Conservation (phyloP, 2,797 vertebrate species). For the Phylloscopus collybita region DNA sequence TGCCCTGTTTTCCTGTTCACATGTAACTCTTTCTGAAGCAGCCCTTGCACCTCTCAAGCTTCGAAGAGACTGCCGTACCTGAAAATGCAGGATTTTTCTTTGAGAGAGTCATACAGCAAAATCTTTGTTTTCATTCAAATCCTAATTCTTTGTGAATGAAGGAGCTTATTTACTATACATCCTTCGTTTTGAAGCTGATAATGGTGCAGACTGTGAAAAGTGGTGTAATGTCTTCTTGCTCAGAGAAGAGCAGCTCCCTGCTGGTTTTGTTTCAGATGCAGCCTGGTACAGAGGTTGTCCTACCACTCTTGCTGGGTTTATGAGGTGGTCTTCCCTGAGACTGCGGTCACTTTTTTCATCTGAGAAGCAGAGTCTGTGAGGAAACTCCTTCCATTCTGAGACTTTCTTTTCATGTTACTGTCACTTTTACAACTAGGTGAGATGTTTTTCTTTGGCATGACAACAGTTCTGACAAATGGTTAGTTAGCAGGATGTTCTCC, state of each 20-base stretch:
- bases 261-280: background rate
- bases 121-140: background rate
- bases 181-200: background rate
- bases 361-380: background rate
- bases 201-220: background rate
- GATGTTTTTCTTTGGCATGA: slow-evolving; percentile 25
- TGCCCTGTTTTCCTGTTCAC: background rate
- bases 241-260: background rate
- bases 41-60: background rate
- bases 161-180: background rate
- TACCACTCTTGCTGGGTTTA: background rate
- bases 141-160: background rate
- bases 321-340: background rate
- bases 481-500: background rate
- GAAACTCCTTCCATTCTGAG: background rate
- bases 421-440: slow-evolving; percentile 31
- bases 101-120: background rate
- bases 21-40: background rate
- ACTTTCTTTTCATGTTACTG: background rate
- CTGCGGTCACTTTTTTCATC: background rate
- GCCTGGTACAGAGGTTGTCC: background rate
- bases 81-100: background rate
- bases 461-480: slow-evolving; percentile 42
- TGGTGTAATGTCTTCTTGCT: background rate
- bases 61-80: background rate